Evolutionary conservation across 2,113 vertebrate genomes (phyloP).

Genomic region (Nansenia antarctica): DNA sequence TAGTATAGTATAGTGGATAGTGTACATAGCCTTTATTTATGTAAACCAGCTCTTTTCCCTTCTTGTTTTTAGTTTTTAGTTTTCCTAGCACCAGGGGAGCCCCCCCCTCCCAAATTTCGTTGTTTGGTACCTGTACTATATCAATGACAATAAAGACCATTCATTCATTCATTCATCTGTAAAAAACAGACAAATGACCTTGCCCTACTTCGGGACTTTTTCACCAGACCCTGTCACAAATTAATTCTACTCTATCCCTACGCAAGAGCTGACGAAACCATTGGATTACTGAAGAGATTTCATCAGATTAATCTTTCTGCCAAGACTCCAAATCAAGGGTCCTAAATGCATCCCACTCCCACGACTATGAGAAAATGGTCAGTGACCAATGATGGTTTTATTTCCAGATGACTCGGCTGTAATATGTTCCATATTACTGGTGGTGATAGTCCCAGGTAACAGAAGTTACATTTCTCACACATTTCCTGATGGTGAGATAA

Average conservation of each 20-base stretch:
- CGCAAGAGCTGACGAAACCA: not conserved
- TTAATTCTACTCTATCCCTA: not conserved
- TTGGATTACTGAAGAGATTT: not conserved
- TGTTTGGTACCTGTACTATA: no score
- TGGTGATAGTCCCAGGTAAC: conserved; percentile 22
- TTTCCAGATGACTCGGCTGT: not conserved
- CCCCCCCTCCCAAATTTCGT: no score
- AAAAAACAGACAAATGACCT: not conserved
- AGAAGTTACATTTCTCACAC: not conserved
- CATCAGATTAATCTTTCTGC: not conserved
- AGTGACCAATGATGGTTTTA: not conserved
- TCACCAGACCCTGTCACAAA: no score
- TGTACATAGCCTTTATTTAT: no score
- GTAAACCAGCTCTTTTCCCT: no score
- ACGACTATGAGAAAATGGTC: not conserved
- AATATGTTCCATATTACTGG: no score
- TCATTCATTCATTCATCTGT: no score
- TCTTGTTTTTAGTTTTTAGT: no score
- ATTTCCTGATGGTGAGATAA: not conserved
- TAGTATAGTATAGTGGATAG: no score
- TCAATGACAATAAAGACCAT: no score
- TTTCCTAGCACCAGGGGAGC: no score
- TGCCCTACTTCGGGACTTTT: no score
- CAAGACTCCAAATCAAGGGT: not conserved
- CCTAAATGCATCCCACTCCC: not conserved